Conservation (phyloP, 92 coral and sea anemone genomes). For the Umimayanthus chanpuru region DNA sequence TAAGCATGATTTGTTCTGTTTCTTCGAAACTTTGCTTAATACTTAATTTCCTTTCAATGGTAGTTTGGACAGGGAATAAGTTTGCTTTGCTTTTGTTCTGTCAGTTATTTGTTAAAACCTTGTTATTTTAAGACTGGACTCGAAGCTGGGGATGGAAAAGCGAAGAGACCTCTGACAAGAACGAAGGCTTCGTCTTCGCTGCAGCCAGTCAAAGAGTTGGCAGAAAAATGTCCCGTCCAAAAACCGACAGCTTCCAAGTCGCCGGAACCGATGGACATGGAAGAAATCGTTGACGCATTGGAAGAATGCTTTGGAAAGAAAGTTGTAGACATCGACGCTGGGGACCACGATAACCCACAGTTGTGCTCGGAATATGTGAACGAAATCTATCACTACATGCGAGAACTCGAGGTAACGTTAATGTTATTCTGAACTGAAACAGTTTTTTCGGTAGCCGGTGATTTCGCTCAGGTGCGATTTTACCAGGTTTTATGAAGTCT, state of each 20-base stretch:
- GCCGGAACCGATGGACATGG: slow-evolving; percentile 78
- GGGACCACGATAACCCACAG: slow-evolving; percentile 87
- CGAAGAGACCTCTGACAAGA: slow-evolving; percentile 68
- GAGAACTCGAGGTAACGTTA: slow-evolving; percentile 75
- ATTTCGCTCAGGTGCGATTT: no score
- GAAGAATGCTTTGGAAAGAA: slow-evolving; percentile 54
- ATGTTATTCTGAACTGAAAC: not conserved
- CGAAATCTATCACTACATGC: slow-evolving; percentile 82
- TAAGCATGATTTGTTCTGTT: slow-evolving; percentile 1
- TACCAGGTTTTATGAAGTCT: not conserved
- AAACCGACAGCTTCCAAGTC: slow-evolving; percentile 37
- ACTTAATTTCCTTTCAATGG: not conserved
- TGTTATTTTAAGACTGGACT: not conserved
- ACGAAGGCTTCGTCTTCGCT: slow-evolving; percentile 70
- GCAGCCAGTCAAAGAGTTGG: slow-evolving; percentile 59
- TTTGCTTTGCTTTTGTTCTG: not conserved
- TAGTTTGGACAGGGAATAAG: not conserved
- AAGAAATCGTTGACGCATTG: slow-evolving; percentile 74
- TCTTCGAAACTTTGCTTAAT: not conserved
- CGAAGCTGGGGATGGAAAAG: slow-evolving; percentile 31
- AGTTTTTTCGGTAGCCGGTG: no score
- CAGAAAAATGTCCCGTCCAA: slow-evolving; percentile 26
- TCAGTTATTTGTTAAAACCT: not conserved
- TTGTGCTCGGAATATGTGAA: slow-evolving; percentile 94
- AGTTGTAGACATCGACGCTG: slow-evolving; percentile 85